Percentiles rank a stretch among this genome's conserved stretches.
phyloP scores from a whole-genome alignment of 2,888 invertebrate species.

The Eupithecia subumbrata region DNA sequence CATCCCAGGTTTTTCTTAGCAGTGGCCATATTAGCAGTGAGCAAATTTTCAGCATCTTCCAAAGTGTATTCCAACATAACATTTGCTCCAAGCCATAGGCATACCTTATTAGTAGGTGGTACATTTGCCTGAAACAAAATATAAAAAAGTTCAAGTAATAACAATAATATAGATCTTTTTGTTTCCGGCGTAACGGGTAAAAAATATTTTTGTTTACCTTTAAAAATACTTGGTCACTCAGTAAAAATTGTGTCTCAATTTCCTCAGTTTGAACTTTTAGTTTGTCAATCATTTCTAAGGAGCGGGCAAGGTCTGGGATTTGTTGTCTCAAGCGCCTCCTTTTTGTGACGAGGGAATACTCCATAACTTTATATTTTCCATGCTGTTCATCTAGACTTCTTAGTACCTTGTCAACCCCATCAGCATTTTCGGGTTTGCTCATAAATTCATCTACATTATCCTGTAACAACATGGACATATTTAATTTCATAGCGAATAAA shows the following conservation, averaged over 20 bases:
- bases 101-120: conserved; percentile 95
- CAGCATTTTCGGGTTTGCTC: conserved; percentile 91
- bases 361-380: conserved; percentile 99
- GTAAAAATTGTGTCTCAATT: conserved; percentile 93
- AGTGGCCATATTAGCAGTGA: conserved; percentile 92
- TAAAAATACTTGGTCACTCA: conserved; percentile 95
- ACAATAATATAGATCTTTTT: neutral
- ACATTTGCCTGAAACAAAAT: conserved; percentile 89
- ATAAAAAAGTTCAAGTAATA: neutral
- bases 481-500: neutral
- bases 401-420: conserved; percentile 93
- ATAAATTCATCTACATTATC: conserved; percentile 98
- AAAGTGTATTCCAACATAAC: conserved; percentile 98
- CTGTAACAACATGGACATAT: conserved; percentile 67
- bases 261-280: conserved; percentile 91
- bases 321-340: conserved; percentile 94
- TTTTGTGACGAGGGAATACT: conserved; percentile 94
- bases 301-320: conserved; percentile 96
- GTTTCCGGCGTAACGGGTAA: neutral
- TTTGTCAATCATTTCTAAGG: conserved; percentile 95
- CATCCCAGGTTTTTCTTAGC: conserved; percentile 93
- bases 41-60: conserved; percentile 93
- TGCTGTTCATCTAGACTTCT: conserved; percentile 95
- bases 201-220: conserved; percentile 62
- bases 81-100: conserved; percentile 94